Evolutionary conservation across 2,888 invertebrate genomes (phyloP).

Genomic region (Agonum fuliginosum): DNA sequence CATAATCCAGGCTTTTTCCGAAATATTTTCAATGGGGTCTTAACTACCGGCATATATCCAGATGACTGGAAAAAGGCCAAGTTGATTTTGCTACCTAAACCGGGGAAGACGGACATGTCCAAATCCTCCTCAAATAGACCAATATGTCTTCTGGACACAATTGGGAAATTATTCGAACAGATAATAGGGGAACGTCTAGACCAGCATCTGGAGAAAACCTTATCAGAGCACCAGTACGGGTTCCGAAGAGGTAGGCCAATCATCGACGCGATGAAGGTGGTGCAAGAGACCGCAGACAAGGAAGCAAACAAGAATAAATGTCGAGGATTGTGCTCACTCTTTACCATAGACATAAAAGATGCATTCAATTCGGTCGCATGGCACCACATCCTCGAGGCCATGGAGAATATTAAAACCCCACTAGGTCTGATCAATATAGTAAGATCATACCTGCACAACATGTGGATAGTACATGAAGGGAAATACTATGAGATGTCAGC

Average conservation of each 20-base stretch:
- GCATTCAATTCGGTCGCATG: neutral
- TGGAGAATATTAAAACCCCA: neutral
- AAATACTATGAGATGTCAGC: neutral
- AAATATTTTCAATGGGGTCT: neutral
- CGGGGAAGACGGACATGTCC: no score
- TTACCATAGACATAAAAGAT: neutral
- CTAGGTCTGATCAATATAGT: neutral
- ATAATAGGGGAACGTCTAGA: conserved; percentile 62
- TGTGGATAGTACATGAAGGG: neutral
- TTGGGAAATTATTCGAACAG: no score
- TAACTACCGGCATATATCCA: neutral
- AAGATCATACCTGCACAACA: neutral
- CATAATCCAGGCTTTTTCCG: neutral
- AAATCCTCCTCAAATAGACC: no score
- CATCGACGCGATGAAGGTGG: neutral
- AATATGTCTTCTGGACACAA: no score
- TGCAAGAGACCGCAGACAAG: neutral
- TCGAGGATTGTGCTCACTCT: neutral
- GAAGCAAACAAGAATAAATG: neutral
- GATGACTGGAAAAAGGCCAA: no score
- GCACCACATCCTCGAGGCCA: neutral
- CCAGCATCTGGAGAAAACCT: no score
- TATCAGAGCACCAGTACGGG: conserved; percentile 61
- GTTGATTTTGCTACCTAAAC: no score
- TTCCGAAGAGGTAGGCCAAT: conserved; percentile 63